Conservation (phyloP, 2,888 invertebrate genomes). For the Tetheella fluctuosa region DNA sequence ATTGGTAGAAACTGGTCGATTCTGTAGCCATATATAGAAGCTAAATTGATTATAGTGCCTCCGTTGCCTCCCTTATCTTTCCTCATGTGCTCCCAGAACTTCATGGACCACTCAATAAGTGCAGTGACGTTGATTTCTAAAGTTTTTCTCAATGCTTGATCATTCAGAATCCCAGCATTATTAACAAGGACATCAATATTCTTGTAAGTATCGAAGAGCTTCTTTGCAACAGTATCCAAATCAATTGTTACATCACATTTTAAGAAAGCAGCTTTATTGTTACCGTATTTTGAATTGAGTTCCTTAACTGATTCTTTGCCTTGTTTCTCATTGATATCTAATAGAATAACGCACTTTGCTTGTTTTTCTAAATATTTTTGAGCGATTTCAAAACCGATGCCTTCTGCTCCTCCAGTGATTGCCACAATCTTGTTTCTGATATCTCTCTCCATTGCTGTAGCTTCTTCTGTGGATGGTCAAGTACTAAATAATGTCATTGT, state of each 20-base stretch:
- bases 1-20: slow-evolving; percentile 79
- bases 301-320: slow-evolving; percentile 66
- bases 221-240: slow-evolving; percentile 63
- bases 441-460: slow-evolving; percentile 31
- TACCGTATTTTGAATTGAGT: slow-evolving; percentile 71
- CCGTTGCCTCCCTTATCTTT: slow-evolving; percentile 82
- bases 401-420: slow-evolving; percentile 80
- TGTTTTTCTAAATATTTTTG: slow-evolving; percentile 71
- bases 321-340: slow-evolving; percentile 53
- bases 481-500: neutral
- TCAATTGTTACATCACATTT: slow-evolving; percentile 80
- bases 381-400: slow-evolving; percentile 76
- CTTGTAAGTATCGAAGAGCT: slow-evolving; percentile 54
- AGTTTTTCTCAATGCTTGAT: slow-evolving; percentile 42
- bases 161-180: slow-evolving; percentile 68
- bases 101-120: slow-evolving; percentile 67
- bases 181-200: slow-evolving; percentile 71
- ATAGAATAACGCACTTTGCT: slow-evolving; percentile 45
- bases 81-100: slow-evolving; percentile 85
- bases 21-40: slow-evolving; percentile 84
- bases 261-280: slow-evolving; percentile 69
- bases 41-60: slow-evolving; percentile 86
- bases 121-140: slow-evolving; percentile 65
- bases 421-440: slow-evolving; percentile 41
- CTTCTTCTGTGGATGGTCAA: neutral